Conservation (phyloP, 2,888 invertebrate genomes). For the Rapana venosa region DNA sequence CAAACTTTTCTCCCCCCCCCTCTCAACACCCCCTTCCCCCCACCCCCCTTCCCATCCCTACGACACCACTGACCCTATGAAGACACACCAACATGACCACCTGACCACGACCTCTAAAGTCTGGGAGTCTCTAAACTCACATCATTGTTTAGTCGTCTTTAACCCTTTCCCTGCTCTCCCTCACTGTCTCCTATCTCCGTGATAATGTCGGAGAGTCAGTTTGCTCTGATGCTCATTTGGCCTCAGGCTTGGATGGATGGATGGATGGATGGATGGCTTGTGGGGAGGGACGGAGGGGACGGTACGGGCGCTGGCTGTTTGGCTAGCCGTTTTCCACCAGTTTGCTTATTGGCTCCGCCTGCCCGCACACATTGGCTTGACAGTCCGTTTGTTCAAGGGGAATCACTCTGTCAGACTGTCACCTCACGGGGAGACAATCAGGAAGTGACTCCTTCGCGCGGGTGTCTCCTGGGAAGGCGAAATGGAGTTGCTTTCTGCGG, state of each 20-base stretch:
- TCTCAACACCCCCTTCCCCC: background rate
- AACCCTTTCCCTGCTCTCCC: background rate
- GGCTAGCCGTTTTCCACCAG: background rate
- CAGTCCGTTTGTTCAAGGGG: slow-evolving; percentile 36
- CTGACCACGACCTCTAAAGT: background rate
- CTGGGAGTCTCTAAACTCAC: background rate
- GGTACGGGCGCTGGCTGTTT: background rate
- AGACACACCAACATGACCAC: background rate
- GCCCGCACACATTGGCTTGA: slow-evolving; percentile 27
- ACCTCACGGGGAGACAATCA: slow-evolving; percentile 37
- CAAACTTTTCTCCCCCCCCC: background rate
- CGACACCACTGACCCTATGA: background rate
- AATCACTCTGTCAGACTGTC: slow-evolving; percentile 36
- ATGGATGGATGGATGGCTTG: too few species aligned
- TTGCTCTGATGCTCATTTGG: slow-evolving; percentile 31
- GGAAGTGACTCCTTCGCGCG: slow-evolving; percentile 34
- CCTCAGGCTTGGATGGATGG: background rate
- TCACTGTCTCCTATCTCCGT: slow-evolving; percentile 7
- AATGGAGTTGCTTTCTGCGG: slow-evolving; percentile 24
- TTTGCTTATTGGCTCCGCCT: slow-evolving; percentile 23
- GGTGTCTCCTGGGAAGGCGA: slow-evolving; percentile 30
- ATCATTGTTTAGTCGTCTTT: background rate
- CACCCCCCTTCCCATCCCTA: background rate
- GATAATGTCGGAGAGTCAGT: slow-evolving; percentile 17
- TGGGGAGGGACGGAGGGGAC: too few species aligned